Base-by-base conservation (phyloP, 2,113 vertebrate genomes). In the Acanthisitta chloris region DNA sequence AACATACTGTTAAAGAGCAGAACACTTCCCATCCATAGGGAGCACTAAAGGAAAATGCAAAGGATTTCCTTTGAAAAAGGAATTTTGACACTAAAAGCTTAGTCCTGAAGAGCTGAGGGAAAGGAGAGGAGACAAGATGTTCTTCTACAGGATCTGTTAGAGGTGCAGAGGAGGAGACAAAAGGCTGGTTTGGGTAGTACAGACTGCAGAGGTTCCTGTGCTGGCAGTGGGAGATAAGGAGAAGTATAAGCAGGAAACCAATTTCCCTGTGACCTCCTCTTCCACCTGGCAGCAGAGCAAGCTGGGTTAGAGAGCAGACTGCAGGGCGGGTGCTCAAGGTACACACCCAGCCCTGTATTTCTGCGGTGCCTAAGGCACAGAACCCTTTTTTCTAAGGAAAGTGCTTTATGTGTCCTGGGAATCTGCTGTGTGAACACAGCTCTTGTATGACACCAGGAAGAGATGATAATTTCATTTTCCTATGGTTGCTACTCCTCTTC, bases 401-500 rank as follows among this genome's bases (percentile, higher is more conserved):
- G 17, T 4, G 11, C 33, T 55, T 74, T 24, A 34, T 8, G 0
- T 16, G 12, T 14, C 38, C 55, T 66, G 25, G 2, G 0, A 25
- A 20, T 38, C 38, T 19, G 10, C 34, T 62, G 6, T 42, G 18
- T 20, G 5, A 29, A 28, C 51, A 26, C 34, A 58, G 55, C 33
- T 73, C 42, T 84, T 70, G 21, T 1, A 0, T 19, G 25, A 6
- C n/a, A 10, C 10, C 6, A 38, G 33, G 31, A 38, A 90, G 85
- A 85, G 19, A n/a, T 8, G 25, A 25, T 29, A 1, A 2, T 8
- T 29, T 23, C 38, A 6, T 65, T 82, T 45, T 49, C 19, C 23
- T 43, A 0, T 36, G 40, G 25, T 28, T 31, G 25, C 24, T 31
- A 9, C 17, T 86, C 61, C 34, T 78, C 59, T 81, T 85, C 52